Conservation (phyloP, 2,888 invertebrate species). For the Schizaphis graminum region DNA sequence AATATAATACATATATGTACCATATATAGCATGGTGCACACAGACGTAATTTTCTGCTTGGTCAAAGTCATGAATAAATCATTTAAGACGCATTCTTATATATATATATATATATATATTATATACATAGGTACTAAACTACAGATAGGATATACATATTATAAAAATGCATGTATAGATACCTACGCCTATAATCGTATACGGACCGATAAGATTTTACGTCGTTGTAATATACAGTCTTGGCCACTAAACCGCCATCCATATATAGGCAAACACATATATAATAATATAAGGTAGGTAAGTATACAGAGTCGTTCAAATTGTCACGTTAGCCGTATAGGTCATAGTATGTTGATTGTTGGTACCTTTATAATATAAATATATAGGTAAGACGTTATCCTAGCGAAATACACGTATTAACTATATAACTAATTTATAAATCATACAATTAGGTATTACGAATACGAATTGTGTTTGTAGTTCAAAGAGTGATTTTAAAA, state of each 20-base stretch:
- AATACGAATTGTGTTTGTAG: background rate
- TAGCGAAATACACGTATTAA: background rate
- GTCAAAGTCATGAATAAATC: slow-evolving; percentile 47
- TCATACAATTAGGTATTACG: background rate
- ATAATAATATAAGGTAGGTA: background rate
- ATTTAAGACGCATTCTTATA: background rate
- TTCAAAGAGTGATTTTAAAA: background rate
- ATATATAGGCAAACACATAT: background rate
- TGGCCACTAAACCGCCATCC: background rate
- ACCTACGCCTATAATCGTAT: slow-evolving; percentile 8
- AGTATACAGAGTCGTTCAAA: slow-evolving; percentile 36
- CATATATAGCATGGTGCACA: background rate
- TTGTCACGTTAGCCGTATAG: background rate
- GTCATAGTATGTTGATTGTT: too few relatives aligned
- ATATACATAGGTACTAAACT: background rate
- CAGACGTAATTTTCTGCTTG: background rate
- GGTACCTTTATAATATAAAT: background rate
- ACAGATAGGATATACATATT: background rate
- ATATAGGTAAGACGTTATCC: background rate
- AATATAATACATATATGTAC: background rate
- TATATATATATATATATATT: background rate
- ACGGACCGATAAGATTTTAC: slow-evolving; percentile 7
- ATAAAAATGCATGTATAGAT: background rate
- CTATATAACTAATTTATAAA: background rate
- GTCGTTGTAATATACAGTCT: background rate